Base-by-base conservation (phyloP, 2,888 invertebrate species). In the Sclerodermus sp. region DNA sequence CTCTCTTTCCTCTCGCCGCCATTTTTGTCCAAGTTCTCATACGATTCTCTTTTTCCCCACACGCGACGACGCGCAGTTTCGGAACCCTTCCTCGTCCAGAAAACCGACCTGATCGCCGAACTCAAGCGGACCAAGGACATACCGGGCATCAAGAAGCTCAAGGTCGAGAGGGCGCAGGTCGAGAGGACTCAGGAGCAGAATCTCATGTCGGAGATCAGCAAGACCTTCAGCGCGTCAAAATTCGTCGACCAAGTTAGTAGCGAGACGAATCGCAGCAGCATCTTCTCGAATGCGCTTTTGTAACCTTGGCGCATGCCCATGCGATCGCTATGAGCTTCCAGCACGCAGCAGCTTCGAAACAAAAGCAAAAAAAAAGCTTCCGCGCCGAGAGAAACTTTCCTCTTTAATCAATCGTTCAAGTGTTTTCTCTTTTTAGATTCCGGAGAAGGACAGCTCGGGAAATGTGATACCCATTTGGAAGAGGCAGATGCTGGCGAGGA, bases 381-480 rank as follows among this genome's bases (percentile, higher is more conserved):
- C n/a, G n/a, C n/a, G n/a, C n/a, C n/a, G n/a, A n/a, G n/a, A n/a
- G n/a, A n/a, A n/a, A n/a, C n/a, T n/a, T n/a, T n/a, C n/a, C n/a
- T n/a, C n/a, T n/a, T n/a, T n/a, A n/a, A n/a, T n/a, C n/a, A n/a
- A 10, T 31, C 32, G 32, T 31, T 31, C 9, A 31, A 9, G n/a
- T n/a, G n/a, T n/a, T n/a, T n/a, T n/a, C n/a, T 23, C 4, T 8
- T 23, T 23, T 23, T 16, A 94, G 90, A 88, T 96, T 62, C 94
- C 95, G 9, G 93, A 93, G 73, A 87, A 88, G 56, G 96, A 96
- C 76, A 87, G 87, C 44, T 87, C 91, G 6, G 96, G 96, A 1
- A 92, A 91, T 72, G 83, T 88, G 37, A 93, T 96, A 68, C 96
- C 96, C 12, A 90, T 89, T 17, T 96, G 96, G 96, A 96, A 96